Percentiles rank a stretch among this genome's conserved stretches.
Conservation (phyloP, 2,888 invertebrate species). For the Aleiodes alternator region DNA sequence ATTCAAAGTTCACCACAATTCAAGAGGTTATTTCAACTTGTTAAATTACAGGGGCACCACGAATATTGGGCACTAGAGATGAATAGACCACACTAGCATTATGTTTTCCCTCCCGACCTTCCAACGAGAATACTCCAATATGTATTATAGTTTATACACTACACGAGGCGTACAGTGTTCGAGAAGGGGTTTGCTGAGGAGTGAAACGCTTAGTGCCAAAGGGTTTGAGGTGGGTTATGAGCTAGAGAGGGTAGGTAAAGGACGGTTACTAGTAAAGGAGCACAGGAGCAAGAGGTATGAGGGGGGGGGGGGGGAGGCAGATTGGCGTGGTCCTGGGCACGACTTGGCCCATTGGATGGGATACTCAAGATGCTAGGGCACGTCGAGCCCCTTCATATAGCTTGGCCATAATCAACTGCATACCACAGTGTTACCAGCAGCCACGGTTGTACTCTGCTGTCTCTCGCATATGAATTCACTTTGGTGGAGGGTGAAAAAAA, state of each 20-base stretch:
- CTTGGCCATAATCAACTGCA: slow-evolving; percentile 75
- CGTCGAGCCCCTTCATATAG: slow-evolving; percentile 75
- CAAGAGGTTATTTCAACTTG: too few relatives aligned
- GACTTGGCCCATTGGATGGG: slow-evolving; percentile 61
- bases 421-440: slow-evolving; percentile 73
- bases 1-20: too few relatives aligned
- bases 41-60: too few relatives aligned
- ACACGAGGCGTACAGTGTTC: slow-evolving; percentile 61
- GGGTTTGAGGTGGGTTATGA: slow-evolving; percentile 44
- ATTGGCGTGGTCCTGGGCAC: slow-evolving; percentile 43
- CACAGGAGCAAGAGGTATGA: too few relatives aligned
- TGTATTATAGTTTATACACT: slow-evolving; percentile 33
- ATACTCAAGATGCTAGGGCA: slow-evolving; percentile 75
- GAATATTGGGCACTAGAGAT: too few relatives aligned
- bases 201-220: slow-evolving; percentile 40
- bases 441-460: slow-evolving; percentile 64
- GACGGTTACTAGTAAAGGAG: too few relatives aligned
- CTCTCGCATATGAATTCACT: slow-evolving; percentile 71
- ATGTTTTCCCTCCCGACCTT: too few relatives aligned
- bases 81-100: too few relatives aligned
- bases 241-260: slow-evolving; percentile 2
- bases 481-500: slow-evolving; percentile 57
- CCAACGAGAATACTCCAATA: background rate
- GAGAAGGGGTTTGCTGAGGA: slow-evolving; percentile 57
- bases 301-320: background rate